phyloP scores from a whole-genome alignment of 2,888 invertebrate genomes.

The Tachystola acroxantha region DNA sequence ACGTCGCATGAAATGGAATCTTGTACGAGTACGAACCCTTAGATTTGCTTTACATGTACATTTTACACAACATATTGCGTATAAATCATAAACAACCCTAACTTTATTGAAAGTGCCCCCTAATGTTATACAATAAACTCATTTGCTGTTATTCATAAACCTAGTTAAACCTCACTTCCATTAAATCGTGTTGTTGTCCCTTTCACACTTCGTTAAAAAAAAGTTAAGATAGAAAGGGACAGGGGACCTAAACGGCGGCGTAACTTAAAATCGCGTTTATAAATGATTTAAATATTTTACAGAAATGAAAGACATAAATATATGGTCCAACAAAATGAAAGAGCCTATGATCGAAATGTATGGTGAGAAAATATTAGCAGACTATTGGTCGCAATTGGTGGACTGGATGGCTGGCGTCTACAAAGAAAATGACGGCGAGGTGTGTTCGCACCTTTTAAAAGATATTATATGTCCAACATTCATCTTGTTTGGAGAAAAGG shows the following conservation, averaged over 20 bases:
- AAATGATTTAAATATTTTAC: slow-evolving; percentile 12
- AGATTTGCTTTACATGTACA: too few relatives aligned
- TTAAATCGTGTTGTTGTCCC: too few relatives aligned
- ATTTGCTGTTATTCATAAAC: too few relatives aligned
- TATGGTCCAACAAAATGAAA: slow-evolving; percentile 86
- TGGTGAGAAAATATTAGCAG: slow-evolving; percentile 80
- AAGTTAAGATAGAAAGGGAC: too few relatives aligned
- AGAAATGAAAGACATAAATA: slow-evolving; percentile 80
- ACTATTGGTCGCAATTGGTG: slow-evolving; percentile 82
- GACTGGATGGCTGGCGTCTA: slow-evolving; percentile 74
- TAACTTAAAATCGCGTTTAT: too few relatives aligned
- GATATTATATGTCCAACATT: slow-evolving; percentile 86
- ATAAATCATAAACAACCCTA: too few relatives aligned
- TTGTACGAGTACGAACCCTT: background rate
- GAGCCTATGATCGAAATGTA: slow-evolving; percentile 82
- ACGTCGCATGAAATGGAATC: background rate
- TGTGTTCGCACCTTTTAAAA: slow-evolving; percentile 81
- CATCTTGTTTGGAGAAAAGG: slow-evolving; percentile 90
- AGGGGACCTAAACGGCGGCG: too few relatives aligned
- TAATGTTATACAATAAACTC: too few relatives aligned
- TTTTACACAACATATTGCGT: too few relatives aligned
- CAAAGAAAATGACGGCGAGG: slow-evolving; percentile 72
- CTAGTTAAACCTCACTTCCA: too few relatives aligned
- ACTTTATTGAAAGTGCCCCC: too few relatives aligned
- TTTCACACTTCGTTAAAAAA: too few relatives aligned